Conservation (phyloP, 30 jellyfish, hydroid and myxozoan species). For the Pelagia noctiluca region DNA sequence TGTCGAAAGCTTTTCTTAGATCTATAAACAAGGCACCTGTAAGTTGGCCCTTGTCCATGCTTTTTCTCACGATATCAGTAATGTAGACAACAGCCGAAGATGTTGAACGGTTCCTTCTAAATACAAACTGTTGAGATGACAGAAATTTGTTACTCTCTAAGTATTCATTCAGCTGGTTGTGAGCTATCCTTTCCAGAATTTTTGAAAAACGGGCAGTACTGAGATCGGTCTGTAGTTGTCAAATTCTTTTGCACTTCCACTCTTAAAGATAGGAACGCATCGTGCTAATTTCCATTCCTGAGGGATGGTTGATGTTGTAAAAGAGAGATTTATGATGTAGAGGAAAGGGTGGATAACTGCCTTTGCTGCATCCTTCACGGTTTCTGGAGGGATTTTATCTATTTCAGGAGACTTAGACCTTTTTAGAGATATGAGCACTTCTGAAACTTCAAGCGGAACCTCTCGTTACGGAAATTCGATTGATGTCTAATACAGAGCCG, state of each 20-base stretch:
- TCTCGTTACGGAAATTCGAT: constrained; percentile 41
- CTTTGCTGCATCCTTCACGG: constrained; percentile 63
- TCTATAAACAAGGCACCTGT: constrained; percentile 67
- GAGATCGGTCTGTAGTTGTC: constrained; percentile 82
- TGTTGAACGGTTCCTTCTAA: constrained; percentile 65
- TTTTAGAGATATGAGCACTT: constrained; percentile 62
- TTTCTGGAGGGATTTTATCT: constrained; percentile 63
- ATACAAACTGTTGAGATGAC: constrained; percentile 74
- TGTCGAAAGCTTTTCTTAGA: constrained; percentile 55
- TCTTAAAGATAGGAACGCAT: constrained; percentile 59
- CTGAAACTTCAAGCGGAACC: constrained; percentile 58
- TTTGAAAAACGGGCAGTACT: constrained; percentile 61
- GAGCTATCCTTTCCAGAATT: constrained; percentile 62
- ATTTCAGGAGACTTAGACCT: constrained; percentile 66
- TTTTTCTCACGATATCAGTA: constrained; percentile 64
- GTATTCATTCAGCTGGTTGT: constrained; percentile 64
- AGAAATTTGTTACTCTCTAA: constrained; percentile 39
- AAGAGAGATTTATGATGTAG: constrained; percentile 61
- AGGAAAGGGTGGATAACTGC: constrained; percentile 65
- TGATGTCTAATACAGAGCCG: constrained; percentile 42
- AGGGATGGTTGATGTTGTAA: constrained; percentile 66
- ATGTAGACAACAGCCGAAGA: constrained; percentile 59
- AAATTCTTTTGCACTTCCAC: constrained; percentile 65
- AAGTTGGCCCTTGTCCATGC: constrained; percentile 66
- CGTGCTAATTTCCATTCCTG: constrained; percentile 70